Evolutionary conservation across 2,113 vertebrate genomes (phyloP).

Genomic region (Rhinolophus ferrumequinum): DNA sequence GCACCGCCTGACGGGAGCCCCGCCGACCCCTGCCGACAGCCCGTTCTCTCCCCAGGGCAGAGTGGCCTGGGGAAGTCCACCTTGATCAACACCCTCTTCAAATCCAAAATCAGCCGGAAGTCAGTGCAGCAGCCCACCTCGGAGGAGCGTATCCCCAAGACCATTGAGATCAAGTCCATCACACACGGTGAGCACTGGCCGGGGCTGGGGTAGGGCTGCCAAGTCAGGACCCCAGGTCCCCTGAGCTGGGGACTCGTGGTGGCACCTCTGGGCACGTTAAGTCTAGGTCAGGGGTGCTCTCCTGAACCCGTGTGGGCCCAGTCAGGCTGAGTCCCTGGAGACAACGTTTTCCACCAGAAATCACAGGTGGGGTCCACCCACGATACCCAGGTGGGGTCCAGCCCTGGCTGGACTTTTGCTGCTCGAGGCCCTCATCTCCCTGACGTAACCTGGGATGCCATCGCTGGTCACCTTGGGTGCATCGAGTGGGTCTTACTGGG

Average conservation of each 20-base stretch:
- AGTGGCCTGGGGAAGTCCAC: slow-evolving; percentile 99
- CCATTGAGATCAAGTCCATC: slow-evolving; percentile 98
- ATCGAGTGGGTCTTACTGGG: not conserved
- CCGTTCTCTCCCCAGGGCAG: slow-evolving; percentile 89
- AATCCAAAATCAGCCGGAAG: slow-evolving; percentile 98
- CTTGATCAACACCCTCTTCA: slow-evolving; percentile 99
- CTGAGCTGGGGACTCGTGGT: rapidly evolving
- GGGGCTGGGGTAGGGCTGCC: not conserved
- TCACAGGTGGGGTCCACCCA: rapidly evolving
- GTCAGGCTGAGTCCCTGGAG: not conserved
- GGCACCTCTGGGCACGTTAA: rapidly evolving
- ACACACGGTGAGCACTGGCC: slow-evolving; percentile 89
- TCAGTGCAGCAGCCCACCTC: slow-evolving; percentile 90
- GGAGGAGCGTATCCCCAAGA: slow-evolving; percentile 97
- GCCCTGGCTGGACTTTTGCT: not conserved
- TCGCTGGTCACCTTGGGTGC: rapidly evolving
- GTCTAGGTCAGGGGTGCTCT: not conserved
- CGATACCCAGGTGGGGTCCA: too few species aligned
- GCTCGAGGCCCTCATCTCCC: rapidly evolving
- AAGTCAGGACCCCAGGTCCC: not conserved
- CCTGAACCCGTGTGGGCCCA: not conserved
- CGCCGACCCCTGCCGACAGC: rapidly evolving
- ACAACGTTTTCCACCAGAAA: too few species aligned
- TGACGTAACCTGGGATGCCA: not conserved
- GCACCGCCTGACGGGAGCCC: too few species aligned